Conservation (phyloP, 2,797 vertebrate genomes). For the Ctenochaetus hawaiiensis region DNA sequence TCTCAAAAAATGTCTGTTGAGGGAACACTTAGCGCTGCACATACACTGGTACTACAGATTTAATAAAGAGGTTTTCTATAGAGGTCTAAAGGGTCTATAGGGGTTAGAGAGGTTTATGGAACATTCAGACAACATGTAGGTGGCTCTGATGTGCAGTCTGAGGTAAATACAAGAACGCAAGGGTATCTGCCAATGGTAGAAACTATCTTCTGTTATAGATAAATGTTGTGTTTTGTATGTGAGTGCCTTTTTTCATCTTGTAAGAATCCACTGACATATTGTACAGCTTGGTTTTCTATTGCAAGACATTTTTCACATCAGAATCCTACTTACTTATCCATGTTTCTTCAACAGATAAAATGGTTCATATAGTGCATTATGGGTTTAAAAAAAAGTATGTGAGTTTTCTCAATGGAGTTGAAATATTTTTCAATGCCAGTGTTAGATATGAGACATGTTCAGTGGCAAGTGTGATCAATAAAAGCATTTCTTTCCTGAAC, state of each 20-base stretch:
- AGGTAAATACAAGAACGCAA: neutral
- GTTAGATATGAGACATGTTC: constrained; percentile 36
- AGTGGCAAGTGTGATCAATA: constrained; percentile 47
- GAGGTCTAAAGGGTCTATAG: no score
- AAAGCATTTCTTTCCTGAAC: constrained; percentile 18
- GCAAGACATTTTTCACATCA: constrained; percentile 1
- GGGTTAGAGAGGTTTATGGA: no score
- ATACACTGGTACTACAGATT: neutral
- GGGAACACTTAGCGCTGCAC: neutral
- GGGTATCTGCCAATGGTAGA: neutral
- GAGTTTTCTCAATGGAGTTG: neutral
- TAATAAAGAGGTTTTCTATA: neutral
- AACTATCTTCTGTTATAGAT: neutral
- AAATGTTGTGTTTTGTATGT: constrained; percentile 7
- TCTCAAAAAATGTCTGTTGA: neutral
- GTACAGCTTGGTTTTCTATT: constrained; percentile 22
- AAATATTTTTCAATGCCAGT: constrained; percentile 5
- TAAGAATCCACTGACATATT: neutral
- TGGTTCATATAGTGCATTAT: neutral
- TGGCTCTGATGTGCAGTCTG: neutral
- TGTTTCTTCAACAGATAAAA: constrained; percentile 18
- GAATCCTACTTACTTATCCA: neutral
- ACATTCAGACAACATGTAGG: no score
- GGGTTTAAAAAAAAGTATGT: neutral
- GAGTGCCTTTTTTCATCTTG: constrained; percentile 18